phyloP scores from a whole-genome alignment of 2,797 vertebrate species.

The Danionella dracula region DNA sequence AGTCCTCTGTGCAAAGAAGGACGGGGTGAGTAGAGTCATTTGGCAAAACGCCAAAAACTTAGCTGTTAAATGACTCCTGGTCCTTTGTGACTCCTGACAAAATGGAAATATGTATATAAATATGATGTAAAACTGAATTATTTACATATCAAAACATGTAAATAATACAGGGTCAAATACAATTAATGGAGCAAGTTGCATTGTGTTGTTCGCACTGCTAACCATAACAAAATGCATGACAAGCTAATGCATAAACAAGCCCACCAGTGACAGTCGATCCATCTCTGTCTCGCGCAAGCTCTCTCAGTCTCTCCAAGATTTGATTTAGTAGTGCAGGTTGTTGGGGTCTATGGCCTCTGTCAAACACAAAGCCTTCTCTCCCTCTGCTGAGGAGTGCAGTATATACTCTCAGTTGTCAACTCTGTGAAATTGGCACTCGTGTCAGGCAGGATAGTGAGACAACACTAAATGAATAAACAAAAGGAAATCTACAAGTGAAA shows the following conservation, averaged over 20 bases:
- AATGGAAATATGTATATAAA: no score
- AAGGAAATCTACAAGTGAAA: slow-evolving; percentile 31
- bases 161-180: no score
- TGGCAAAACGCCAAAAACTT: no score
- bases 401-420: slow-evolving; percentile 27
- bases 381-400: not conserved
- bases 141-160: no score
- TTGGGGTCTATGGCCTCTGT: slow-evolving; percentile 28
- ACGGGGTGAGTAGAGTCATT: no score
- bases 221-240: not conserved
- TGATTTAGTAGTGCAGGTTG: slow-evolving; percentile 19
- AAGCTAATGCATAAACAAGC: slow-evolving; percentile 6
- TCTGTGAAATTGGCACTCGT: slow-evolving; percentile 15
- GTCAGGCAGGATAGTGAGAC: slow-evolving; percentile 2
- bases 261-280: slow-evolving; percentile 5
- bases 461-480: not conserved
- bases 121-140: no score
- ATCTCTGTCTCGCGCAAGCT: not conserved
- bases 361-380: slow-evolving; percentile 5
- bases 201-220: no score
- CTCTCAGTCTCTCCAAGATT: not conserved
- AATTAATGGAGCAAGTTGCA: no score
- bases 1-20: no score
- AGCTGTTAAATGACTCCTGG: no score
- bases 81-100: no score